Evolutionary conservation across 2,113 vertebrate species (phyloP).

Genomic region (Aythya baeri): DNA sequence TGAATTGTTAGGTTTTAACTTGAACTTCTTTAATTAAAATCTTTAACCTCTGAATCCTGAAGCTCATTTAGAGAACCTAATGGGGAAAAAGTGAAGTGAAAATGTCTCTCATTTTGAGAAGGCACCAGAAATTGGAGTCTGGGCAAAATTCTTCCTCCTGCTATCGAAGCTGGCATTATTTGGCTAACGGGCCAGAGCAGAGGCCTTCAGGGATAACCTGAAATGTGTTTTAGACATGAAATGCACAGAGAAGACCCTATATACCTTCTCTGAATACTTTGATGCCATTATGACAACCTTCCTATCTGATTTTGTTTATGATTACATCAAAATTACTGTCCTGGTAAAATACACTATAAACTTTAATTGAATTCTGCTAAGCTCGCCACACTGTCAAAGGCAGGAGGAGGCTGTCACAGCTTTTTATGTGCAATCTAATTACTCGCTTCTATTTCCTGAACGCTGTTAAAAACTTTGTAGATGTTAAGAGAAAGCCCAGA

Average conservation of each 20-base stretch:
- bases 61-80: neutral
- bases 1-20: neutral
- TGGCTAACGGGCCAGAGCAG: neutral
- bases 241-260: neutral
- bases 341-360: neutral
- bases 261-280: neutral
- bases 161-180: neutral
- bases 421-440: neutral
- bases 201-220: neutral
- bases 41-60: neutral
- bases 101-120: neutral
- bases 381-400: neutral
- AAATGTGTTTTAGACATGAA: neutral
- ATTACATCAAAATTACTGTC: constrained; percentile 38
- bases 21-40: neutral
- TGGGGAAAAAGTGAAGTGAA: neutral
- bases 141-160: neutral
- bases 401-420: neutral
- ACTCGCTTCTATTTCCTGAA: neutral
- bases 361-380: constrained; percentile 32
- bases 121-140: neutral
- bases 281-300: neutral
- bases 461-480: neutral
- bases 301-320: neutral
- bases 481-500: neutral